A percentile compares a stretch with the other conserved stretches of the same genome.
These are phyloP conservation scores for Nyleta sp. DNA, from an alignment of 2,888 invertebrate species.

Conservation along the genomic window DNA sequence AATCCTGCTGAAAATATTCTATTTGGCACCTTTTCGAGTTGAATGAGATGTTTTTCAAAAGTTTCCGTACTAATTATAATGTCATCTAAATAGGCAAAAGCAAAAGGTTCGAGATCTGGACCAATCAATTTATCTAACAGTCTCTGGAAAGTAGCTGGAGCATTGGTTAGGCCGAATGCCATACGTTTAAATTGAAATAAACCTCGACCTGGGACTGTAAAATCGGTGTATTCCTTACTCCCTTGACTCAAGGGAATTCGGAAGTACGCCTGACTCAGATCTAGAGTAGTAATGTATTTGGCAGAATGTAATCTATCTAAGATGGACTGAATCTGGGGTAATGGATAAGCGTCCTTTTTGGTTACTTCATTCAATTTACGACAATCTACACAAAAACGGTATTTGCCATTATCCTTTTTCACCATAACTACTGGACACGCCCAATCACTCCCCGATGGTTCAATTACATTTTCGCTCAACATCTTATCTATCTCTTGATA, in stretches of 20 bases:
- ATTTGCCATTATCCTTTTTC: constrained; percentile 69
- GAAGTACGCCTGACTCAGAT: constrained; percentile 65
- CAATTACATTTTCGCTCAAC: background rate
- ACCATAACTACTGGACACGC: constrained; percentile 71
- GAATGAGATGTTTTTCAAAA: constrained; percentile 6
- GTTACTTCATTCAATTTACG: constrained; percentile 9
- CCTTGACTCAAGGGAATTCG: background rate
- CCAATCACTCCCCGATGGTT: constrained; percentile 60
- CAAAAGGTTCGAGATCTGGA: constrained; percentile 11
- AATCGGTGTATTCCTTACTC: constrained; percentile 11
- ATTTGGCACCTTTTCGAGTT: background rate
- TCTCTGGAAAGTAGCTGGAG: constrained; percentile 17
- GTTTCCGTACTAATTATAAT: constrained; percentile 31
- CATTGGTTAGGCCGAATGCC: constrained; percentile 16
- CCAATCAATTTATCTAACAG: constrained; percentile 17
- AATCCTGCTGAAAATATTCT: background rate
- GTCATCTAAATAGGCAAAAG: constrained; percentile 60
- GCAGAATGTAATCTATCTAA: constrained; percentile 1
- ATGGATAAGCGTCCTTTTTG: constrained; percentile 12
- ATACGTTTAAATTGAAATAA: constrained; percentile 17
- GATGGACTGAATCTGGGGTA: constrained; percentile 6
- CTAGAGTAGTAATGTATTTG: constrained; percentile 59
- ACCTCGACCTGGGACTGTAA: constrained; percentile 36
- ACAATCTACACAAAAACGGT: constrained; percentile 72
- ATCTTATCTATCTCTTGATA: constrained; percentile 2